Evolutionary conservation across 2,797 vertebrate species (phyloP), one percentile per base, ranked within the genome.

Genomic region (Argentina silus): DNA sequence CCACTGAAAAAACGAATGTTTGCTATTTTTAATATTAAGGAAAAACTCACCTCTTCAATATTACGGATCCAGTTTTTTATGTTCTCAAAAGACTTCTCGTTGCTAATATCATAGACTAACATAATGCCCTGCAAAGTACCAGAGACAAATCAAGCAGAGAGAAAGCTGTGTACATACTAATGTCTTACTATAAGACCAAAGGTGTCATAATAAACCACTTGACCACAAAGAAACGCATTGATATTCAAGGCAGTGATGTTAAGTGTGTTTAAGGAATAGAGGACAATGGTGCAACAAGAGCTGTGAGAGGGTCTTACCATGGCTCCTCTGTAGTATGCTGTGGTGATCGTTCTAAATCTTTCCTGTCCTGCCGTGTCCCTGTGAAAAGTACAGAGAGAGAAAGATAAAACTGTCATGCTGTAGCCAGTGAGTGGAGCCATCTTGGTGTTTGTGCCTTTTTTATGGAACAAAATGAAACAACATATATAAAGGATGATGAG

Each of bases 21-120:
- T 56, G 55, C 10, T 56, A 17, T 8, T 17, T 21, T 59, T 23
- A 3, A 59, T 3, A 59, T 59, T 23, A 17, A 59, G 0, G 36
- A 36, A 63, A 7, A 57, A 66, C 90, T 90, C 85, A 97, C 98
- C 96, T 99, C 97, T 88, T 99, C 98, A 79, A 99, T 99, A 88
- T 99, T 99, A 85, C 98, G 94, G 84, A 99, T 99, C 98, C 98
- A 99, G 88, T 99, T 99, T 89, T 98, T 98, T 77, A 99, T 99
- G 90, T 99, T 99, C 87, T 99, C 98, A 89, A 98, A 99, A 48
- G 98, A 99, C 85, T 98, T 99, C 79, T 99, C 97, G 68, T 98
- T 99, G 88, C 96, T 96, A 90, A 98, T 99, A 85, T 99, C 98
- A 84, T 99, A 99, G 21, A 99, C 98, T 90, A 99, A 87, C 97